Evolutionary conservation across 2,888 invertebrate species (phyloP).

Genomic region (Gari tellinella): DNA sequence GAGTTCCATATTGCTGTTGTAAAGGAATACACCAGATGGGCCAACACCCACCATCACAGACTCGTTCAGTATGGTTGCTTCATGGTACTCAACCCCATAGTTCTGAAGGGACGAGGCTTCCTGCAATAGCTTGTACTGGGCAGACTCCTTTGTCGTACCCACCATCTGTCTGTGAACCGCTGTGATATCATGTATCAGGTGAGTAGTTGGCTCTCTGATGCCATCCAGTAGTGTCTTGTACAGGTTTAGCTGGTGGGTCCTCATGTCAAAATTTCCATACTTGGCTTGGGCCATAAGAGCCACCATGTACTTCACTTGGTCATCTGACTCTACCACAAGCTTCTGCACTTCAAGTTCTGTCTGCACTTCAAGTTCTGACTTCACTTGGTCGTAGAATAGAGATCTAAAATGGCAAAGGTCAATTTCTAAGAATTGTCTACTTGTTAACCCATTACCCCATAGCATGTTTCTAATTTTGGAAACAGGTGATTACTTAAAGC

Average conservation of each 20-base stretch:
- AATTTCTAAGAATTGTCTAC: too few species aligned
- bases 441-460: too few species aligned
- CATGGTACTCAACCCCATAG: slow-evolving; percentile 93
- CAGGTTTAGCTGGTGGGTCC: slow-evolving; percentile 58
- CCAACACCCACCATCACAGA: slow-evolving; percentile 89
- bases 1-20: slow-evolving; percentile 61
- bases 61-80: slow-evolving; percentile 85
- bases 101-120: slow-evolving; percentile 92
- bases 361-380: slow-evolving; percentile 87
- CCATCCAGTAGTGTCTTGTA: slow-evolving; percentile 65
- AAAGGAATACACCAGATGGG: slow-evolving; percentile 89
- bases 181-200: slow-evolving; percentile 60
- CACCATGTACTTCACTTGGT: slow-evolving; percentile 89
- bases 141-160: slow-evolving; percentile 90
- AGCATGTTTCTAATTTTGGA: too few species aligned
- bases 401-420: slow-evolving; percentile 85
- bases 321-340: slow-evolving; percentile 89
- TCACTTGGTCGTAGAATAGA: slow-evolving; percentile 94
- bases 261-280: slow-evolving; percentile 87
- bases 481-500: too few species aligned
- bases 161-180: slow-evolving; percentile 83
- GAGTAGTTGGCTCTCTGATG: slow-evolving; percentile 48
- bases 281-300: slow-evolving; percentile 92
- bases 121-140: slow-evolving; percentile 93
- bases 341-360: slow-evolving; percentile 87